A percentile compares a stretch with the other conserved stretches of the same genome.
These are phyloP conservation scores for Octodon degus DNA, from an alignment of 2,113 vertebrate species.

Conservation along the genomic window DNA sequence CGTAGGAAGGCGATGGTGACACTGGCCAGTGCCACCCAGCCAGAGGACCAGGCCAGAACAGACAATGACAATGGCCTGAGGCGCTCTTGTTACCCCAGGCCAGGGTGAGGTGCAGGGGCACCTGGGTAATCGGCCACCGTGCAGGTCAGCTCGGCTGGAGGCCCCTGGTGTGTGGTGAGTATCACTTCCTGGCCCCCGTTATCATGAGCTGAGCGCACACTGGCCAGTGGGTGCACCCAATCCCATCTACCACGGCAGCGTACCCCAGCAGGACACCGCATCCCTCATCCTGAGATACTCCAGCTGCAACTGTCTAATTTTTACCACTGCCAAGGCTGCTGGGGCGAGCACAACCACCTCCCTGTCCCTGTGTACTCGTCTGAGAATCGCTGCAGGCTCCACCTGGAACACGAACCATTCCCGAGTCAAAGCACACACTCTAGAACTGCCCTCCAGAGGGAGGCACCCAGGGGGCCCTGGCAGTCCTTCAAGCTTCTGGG, in stretches of 20 bases:
- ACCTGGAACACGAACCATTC: background rate
- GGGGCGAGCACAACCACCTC: background rate
- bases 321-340: background rate
- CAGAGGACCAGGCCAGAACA: no score
- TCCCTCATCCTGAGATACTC: no score
- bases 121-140: background rate
- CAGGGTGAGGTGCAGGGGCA: background rate
- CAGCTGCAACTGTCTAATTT: background rate
- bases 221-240: accelerated
- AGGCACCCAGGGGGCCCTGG: background rate
- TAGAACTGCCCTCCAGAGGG: background rate
- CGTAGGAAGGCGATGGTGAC: background rate
- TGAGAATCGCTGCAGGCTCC: background rate
- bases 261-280: accelerated
- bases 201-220: accelerated
- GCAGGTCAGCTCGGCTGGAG: background rate
- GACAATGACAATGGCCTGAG: background rate
- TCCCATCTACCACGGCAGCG: background rate
- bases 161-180: accelerated
- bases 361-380: background rate
- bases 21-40: background rate
- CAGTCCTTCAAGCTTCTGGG: background rate
- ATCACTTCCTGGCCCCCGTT: no score
- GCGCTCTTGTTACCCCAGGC: background rate
- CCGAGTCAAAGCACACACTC: no score